These are phyloP conservation scores for Palaemon carinicauda DNA, from an alignment of 1,140 invertebrate species.

Conservation along the genomic window DNA sequence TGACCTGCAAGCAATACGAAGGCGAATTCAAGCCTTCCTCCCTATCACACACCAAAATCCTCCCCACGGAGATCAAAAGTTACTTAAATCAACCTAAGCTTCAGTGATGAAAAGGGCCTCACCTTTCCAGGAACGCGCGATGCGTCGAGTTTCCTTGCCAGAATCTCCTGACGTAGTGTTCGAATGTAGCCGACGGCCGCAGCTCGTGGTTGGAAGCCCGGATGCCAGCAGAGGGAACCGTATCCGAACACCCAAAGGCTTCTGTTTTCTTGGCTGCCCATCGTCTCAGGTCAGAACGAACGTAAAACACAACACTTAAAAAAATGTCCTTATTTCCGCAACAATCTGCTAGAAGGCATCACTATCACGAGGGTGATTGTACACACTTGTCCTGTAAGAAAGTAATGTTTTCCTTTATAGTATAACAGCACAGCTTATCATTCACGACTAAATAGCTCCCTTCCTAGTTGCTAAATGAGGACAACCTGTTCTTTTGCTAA, in stretches of 20 bases:
- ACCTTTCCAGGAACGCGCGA: slow-evolving; percentile 80
- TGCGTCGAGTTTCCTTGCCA: slow-evolving; percentile 88
- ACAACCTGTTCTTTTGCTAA: neutral
- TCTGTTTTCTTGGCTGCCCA: slow-evolving; percentile 39
- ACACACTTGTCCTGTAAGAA: too few species aligned
- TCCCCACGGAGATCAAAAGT: neutral
- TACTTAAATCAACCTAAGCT: neutral
- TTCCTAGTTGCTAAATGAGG: neutral
- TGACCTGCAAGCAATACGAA: too few species aligned
- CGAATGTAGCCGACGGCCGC: slow-evolving; percentile 77
- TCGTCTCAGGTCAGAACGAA: neutral
- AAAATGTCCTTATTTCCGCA: too few species aligned
- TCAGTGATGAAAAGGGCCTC: slow-evolving; percentile 40
- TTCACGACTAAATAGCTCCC: neutral
- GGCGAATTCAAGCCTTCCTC: neutral
- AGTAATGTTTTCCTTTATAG: too few species aligned
- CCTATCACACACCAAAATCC: neutral
- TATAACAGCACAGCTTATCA: too few species aligned
- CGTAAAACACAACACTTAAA: neutral
- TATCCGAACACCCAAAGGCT: slow-evolving; percentile 84
- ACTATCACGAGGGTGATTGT: too few species aligned
- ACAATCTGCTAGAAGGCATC: neutral
- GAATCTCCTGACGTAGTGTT: slow-evolving; percentile 80
- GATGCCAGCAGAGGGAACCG: slow-evolving; percentile 86
- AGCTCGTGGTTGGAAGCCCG: slow-evolving; percentile 80